Evolutionary conservation across 2,113 vertebrate species (phyloP), one percentile per base, ranked within the genome.

Genomic region (Chauna torquata): DNA sequence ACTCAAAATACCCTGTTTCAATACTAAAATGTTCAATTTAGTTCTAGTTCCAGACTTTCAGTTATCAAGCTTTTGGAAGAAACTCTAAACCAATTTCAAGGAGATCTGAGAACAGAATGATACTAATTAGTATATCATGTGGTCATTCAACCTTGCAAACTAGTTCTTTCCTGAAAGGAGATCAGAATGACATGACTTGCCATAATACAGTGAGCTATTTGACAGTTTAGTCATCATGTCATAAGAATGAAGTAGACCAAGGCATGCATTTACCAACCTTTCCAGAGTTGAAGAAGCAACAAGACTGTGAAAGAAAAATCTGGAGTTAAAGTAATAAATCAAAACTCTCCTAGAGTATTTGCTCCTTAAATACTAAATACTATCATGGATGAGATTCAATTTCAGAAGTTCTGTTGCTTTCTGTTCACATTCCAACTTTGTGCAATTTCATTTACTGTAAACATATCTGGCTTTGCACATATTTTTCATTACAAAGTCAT

Each of bases 41-140:
- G 62, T 94, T 96, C 70, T 94, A 36, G 68, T 95, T 40, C 28
- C 25, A 17, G 59, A 80, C 34, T 66, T 92, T 84, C 36, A 82
- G 83, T 91, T 90, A 89, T 66, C 90, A 86, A 92, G 82, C 45
- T 88, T 94, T 96, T 69, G 82, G 65, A 95, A 96, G 82, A 96
- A 84, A 87, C 90, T 87, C 61, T 80, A 64, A 61, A 50, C 24
- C 40, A 52, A 70, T 96, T 97, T 97, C 70, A 93, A 76, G 55
- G 65, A 96, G 59, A 96, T 94, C 68, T 85, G 52, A 90, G 87
- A 94, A 97, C 68, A 92, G 50, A 96, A 94, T 74, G 0, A 55
- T 77, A 94, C 47, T 75, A 92, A 95, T 96, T 93, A 95, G 72
- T 86, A 80, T 90, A 89, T 80, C 79, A 70, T 92, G 57, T 58